Base-by-base conservation (phyloP, 1,140 invertebrate species). In the Hetaerina americana region DNA sequence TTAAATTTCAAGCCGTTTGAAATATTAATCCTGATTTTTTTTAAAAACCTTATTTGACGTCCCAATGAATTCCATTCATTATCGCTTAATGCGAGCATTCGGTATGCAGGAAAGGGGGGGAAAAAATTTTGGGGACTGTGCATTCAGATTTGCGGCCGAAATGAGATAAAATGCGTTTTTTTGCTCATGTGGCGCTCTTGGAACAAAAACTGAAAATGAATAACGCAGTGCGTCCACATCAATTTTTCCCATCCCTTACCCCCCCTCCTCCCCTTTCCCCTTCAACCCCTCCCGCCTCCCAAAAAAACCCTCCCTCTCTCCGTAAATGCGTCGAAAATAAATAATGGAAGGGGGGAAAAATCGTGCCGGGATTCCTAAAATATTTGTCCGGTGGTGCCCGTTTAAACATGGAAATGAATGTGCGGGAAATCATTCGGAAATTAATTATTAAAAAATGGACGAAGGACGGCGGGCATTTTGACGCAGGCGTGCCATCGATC, bases 361-460 rank as follows among this genome's bases (percentile, higher is more conserved):
- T 18, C 40, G 10, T 57, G 15, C 10, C 40, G 40, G 10, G 22
- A 57, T 57, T 57, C 40, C 40, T 2, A n/a, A 10, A 57, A 57
- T 57, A 57, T 12, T 57, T 57, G 40, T 57, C 40, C 22, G 40
- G 40, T n/a, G 40, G 31, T 6, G n/a, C n/a, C n/a, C n/a, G n/a
- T n/a, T n/a, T n/a, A n/a, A n/a, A n/a, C n/a, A n/a, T 8, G 31
- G 18, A 40, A 18, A 40, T 6, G 22, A 57, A 57, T n/a, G 40
- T 57, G 40, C 15, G 15, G 2, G 2, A 12, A 57, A 57, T 57
- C 40, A n/a, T n/a, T 18, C 40, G 40, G 40, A n/a, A 57, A 57
- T 57, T 57, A 57, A 57, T 57, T 57, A 57, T 57, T 57, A 57
- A 57, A 57, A 57, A 57, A 57, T 57, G 40, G n/a, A 57, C 40